Base-by-base conservation (phyloP, 2,888 invertebrate species). In the Sympetrum striolatum region DNA sequence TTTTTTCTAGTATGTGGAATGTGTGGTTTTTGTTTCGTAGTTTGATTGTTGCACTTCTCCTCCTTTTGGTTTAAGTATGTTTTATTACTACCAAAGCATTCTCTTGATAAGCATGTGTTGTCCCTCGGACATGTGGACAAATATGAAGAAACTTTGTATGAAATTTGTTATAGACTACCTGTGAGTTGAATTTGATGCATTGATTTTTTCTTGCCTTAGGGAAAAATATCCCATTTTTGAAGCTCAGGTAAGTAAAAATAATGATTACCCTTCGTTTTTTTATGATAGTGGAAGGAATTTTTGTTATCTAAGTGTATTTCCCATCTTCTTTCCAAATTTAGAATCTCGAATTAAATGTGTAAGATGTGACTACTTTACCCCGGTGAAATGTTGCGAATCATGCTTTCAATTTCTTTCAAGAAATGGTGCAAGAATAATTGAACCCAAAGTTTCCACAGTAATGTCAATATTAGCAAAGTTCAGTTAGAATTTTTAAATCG, bases 31-130 rank as follows among this genome's bases (percentile, higher is more conserved):
- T 86, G 86, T 86, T 86, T 18, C 64, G 60, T 22, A 37, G 18
- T 58, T 86, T 39, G 86, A 37, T 58, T 86, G n/a, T 86, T 39
- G 86, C 86, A 86, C 86, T 86, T 86, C 86, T 86, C 64, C 86
- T 86, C 86, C 90, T 53, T 90, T 90, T 90, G 80, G 80, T 80
- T 90, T 90, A 35, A 64, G 18, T 90, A 58, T 80, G 53, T 80
- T 53, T 37, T 80, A 90, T 80, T 90, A 60, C 35, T 31, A 80
- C 80, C 80, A 58, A 31, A 90, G 53, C 60, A 90, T 81, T 80
- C 81, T 80, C 80, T 90, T 80, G 90, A 81, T 91, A 90, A 91
- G 90, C 91, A 93, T 94, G 91, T 91, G 91, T 91, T 92, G 92
- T 92, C 91, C 90, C 91, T 92, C 92, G 91, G 91, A 91, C 73